Conservation (phyloP, 2,113 vertebrate species). For the Eurystomus gularis region DNA sequence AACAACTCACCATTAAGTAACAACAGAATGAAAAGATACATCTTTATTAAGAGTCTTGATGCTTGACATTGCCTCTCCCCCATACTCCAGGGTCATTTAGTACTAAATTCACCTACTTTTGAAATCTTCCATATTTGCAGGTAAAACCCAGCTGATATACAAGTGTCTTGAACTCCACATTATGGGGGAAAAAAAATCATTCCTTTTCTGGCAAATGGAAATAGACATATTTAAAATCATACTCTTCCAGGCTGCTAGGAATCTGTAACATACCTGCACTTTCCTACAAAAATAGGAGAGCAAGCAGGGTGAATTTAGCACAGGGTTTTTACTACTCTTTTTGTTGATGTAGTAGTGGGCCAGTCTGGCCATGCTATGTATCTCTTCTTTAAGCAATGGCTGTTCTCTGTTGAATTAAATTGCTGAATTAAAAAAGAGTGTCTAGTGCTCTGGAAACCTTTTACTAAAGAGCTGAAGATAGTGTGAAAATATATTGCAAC, state of each 20-base stretch:
- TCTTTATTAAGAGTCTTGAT: background rate
- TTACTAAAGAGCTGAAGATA: background rate
- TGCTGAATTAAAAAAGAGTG: background rate
- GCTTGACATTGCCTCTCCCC: rapidly evolving
- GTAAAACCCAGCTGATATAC: background rate
- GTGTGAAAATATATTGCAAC: background rate
- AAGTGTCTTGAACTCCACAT: background rate
- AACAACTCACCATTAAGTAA: background rate
- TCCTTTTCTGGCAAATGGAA: background rate
- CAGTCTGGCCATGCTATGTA: background rate
- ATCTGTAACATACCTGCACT: background rate
- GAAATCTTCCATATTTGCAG: background rate
- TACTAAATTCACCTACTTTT: background rate
- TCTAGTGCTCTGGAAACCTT: background rate
- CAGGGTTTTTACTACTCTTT: rapidly evolving
- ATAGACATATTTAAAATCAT: background rate
- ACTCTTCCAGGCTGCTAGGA: background rate
- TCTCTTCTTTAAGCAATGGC: background rate
- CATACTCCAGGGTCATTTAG: background rate
- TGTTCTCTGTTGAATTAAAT: background rate
- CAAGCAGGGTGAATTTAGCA: background rate
- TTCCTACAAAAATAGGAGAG: background rate
- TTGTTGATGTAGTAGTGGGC: background rate
- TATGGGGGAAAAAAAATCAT: background rate
- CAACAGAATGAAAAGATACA: background rate